Base-by-base conservation (phyloP, 2,113 vertebrate species). In the Microtus richardsoni region DNA sequence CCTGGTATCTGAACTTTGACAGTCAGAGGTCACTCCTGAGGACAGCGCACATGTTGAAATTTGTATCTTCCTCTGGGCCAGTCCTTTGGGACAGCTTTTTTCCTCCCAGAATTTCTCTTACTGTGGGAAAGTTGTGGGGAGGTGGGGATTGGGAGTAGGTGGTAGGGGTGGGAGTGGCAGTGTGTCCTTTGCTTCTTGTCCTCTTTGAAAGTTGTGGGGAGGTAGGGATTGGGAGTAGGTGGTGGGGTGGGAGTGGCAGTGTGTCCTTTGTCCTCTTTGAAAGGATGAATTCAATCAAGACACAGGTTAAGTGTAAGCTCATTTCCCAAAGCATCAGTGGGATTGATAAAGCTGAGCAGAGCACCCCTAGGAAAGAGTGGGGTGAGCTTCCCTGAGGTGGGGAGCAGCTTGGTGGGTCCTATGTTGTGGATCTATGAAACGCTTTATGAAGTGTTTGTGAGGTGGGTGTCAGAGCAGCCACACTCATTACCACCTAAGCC, bases 41-140 rank as follows among this genome's bases (percentile, higher is more conserved):
- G 30, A 54, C 0, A 78, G 60, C 16, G 11, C 47, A 88, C n/a
- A 54, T 6, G 28, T 16, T 54, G 30, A 62, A 88, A 75, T 71
- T 91, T 74, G 49, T 26, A 71, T 80, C 21, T 86, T 78, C 41
- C 39, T 96, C 74, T 93, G 68, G n/a, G 71, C 58, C 49, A 77
- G 11, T 64, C 24, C 47, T 74, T 47, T 33, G 12, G 39, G 9
- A 26, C 13, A 17, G 28, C 7, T 5, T 39, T 28, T 78, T 28
- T 77, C 28, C 47, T 74, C 39, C 54, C 13, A 66, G 39, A 24
- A 90, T 90, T 92, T 90, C 30, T 74, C 49, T 86, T 95, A 80
- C 16, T n/a, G 24, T 30, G 26, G 24, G 3, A 41, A 62, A 9
- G 13, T 41, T 83, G n/a, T 58, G 21, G 54, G 22, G 24, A 2